Evolutionary conservation across 2,797 vertebrate genomes (phyloP), one percentile per base, ranked within the genome.

Genomic region (Rhinogobio ventralis): DNA sequence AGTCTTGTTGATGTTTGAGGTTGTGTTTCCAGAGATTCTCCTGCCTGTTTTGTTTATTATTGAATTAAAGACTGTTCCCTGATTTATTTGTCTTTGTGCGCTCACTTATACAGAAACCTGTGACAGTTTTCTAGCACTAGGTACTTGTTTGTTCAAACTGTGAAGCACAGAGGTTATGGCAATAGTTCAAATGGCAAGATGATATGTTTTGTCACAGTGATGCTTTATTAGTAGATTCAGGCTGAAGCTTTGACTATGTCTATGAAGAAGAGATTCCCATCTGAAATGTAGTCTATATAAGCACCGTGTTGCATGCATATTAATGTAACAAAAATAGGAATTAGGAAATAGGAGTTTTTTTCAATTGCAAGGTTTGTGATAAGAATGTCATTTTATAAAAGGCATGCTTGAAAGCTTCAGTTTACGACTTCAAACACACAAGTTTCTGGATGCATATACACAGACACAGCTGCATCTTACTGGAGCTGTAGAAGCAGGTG

Each of bases 141-240:
- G 6, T 76, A 33, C 28, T 60, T 49, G 28, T 36, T 49, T 68
- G 20, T 68, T 78, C 39, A 57, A 19, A 19, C 36, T 49, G 11
- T 66, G 30, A 51, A 13, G 60, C 19, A 8, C 42, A 79, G 45
- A 66, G 28, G 11, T 25, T n/a, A 49, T 79, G 42, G 25, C 39
- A 79, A 11, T 36, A 67, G 45, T 80, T 80, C 28, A 68, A 68
- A 80, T 7, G 6, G 46, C 46, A 49, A 17, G 10, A 36, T n/a
- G 28, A 28, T 39, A 30, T 39, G 20, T 13, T 80, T 80, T 68
- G 13, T 36, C 28, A 53, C 64, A 25, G 46, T 25, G 30, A 42
- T 72, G 55, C 17, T 25, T 82, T 82, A 60, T 62, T 39, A 45
- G 17, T 60, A 46, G 36, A 62, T 73, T 82, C 17, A 28, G 36